phyloP scores from a whole-genome alignment of 2,797 vertebrate species.

The Trichosurus vulpecula region DNA sequence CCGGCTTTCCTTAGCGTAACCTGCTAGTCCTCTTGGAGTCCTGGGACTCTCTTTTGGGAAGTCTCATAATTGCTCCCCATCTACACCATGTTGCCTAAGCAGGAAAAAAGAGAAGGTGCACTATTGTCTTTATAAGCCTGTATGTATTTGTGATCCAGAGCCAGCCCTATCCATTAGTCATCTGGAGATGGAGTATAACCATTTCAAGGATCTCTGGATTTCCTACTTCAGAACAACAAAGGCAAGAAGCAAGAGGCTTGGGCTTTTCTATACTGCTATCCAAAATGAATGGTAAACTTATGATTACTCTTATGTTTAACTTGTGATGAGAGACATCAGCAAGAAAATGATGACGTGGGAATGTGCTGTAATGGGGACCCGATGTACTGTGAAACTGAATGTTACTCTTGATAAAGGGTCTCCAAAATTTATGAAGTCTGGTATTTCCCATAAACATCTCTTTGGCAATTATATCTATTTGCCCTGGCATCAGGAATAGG shows the following conservation, averaged over 20 bases:
- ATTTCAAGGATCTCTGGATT: not conserved
- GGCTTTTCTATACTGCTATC: not conserved
- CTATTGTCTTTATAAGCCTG: not conserved
- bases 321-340: not conserved
- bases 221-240: not conserved
- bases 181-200: not conserved
- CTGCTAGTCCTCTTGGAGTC: not conserved
- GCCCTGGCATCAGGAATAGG: not conserved
- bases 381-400: not conserved
- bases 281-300: not conserved
- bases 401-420: not conserved
- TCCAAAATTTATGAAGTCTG: not conserved
- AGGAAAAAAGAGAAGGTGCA: not conserved
- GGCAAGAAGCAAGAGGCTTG: not conserved
- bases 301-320: not conserved
- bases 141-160: not conserved
- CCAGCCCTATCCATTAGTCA: not conserved
- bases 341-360: not conserved
- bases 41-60: not conserved
- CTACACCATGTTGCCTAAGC: not conserved
- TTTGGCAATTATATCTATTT: not conserved
- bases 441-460: not conserved
- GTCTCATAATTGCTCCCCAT: not conserved
- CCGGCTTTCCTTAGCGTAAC: not conserved
- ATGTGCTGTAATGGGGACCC: not conserved